Base-by-base conservation (phyloP, 2,888 invertebrate genomes). In the Cephus runcator region DNA sequence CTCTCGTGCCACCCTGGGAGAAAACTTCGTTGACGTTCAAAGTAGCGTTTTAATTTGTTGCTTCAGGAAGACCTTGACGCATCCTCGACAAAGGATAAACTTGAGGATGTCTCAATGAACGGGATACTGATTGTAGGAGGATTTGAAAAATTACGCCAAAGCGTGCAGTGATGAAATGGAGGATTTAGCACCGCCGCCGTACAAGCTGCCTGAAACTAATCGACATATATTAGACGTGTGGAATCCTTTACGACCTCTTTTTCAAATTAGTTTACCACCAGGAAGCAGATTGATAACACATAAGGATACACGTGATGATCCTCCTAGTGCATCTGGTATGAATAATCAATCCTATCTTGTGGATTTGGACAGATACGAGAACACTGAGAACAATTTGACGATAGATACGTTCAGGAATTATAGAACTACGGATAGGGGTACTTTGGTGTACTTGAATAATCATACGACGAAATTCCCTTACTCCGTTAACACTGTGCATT, bases 401-500 rank as follows among this genome's bases (percentile, higher is more conserved):
- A 15, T 23, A 23, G 71, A 71, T 3, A 34, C 1, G 71, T 56
- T 56, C 9, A 23, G 9, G 9, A 56, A 56, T 56, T 77, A 82
- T 69, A 81, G 73, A n/a, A 75, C 36, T n/a, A 75, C 33, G 2
- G 84, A 85, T 4, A 83, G 79, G 69, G 4, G 76, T 15, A 77
- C 79, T 30, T 69, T 81, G 31, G 82, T 81, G 77, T 87, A 84
- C 36, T 34, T 80, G 77, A 83, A 81, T 33, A 73, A 76, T 71
- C 78, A 79, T 68, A 82, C 84, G 34, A 35, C 80, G 0, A 76
- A 76, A 23, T 76, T 82, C 12, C 85, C 86, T 1, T 84, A 83
- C 35, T 83, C 85, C 1, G 82, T 88, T 73, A 86, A 88, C 73
- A 86, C 86, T 3, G 74, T 88, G 30, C 87, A 88, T 74, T 77